phyloP scores from a whole-genome alignment of 2,888 invertebrate species.

The Aphidoletes aphidimyza region DNA sequence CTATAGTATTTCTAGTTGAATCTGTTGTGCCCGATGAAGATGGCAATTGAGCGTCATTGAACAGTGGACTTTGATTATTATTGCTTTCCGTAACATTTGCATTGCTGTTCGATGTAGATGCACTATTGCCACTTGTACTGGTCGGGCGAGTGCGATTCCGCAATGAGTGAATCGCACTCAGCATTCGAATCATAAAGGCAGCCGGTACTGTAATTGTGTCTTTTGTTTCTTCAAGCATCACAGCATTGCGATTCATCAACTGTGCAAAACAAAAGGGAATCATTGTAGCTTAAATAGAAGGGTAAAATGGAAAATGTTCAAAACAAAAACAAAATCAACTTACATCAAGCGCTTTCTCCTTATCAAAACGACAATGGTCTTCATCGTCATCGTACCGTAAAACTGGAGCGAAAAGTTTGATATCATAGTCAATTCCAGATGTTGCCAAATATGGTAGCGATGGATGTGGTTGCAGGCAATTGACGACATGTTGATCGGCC shows the following conservation, averaged over 20 bases:
- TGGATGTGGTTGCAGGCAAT: conserved; percentile 87
- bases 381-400: conserved; percentile 66
- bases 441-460: conserved; percentile 79
- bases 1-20: neutral
- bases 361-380: conserved; percentile 69
- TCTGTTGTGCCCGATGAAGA: neutral
- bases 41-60: neutral
- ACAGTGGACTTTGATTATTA: neutral
- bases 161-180: conserved; percentile 72
- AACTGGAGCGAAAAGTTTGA: conserved; percentile 84
- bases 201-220: conserved; percentile 90
- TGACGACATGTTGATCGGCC: conserved; percentile 85
- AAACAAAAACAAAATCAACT: no score
- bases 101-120: conserved; percentile 26
- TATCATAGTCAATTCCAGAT: conserved; percentile 89
- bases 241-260: conserved; percentile 80
- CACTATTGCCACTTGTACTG: neutral
- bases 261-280: conserved; percentile 62
- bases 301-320: no score
- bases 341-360: conserved; percentile 73
- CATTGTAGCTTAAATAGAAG: no score
- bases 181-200: conserved; percentile 83
- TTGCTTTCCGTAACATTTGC: conserved; percentile 25
- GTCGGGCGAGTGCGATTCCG: conserved; percentile 67
- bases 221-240: conserved; percentile 86